Evolutionary conservation across 1,140 invertebrate genomes (phyloP), one percentile per base, ranked within the genome.

Genomic region (Nebria ingens): DNA sequence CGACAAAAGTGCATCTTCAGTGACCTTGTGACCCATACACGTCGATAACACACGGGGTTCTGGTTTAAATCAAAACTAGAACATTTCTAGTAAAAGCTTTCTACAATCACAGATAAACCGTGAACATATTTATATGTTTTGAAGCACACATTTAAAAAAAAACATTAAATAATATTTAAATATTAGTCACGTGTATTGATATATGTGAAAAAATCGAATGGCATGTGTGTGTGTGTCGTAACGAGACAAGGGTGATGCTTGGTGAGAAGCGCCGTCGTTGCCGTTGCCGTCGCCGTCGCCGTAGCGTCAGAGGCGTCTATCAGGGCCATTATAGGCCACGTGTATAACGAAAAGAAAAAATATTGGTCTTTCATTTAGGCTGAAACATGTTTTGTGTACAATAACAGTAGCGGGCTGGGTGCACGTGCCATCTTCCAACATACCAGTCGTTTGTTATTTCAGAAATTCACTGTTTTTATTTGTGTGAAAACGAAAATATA

Each of bases 311-410:
- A n/a, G n/a, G n/a, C n/a, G n/a, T n/a, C 25, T 34, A 34, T 34
- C 25, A 34, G 25, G n/a, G 6, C 25, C 25, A 34, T 34, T 34
- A 34, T 6, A 9, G 25, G 25, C 25, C 25, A 34, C 25, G 25
- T 34, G 25, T 6, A 34, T n/a, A n/a, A n/a, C 25, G 25, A 45
- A 17, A 9, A 11, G 40, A 45, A 45, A 45, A 45, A 45, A 45
- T 45, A 45, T 45, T 45, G 40, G 40, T 45, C 15, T 45, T 45
- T 11, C 40, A 17, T 45, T 45, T 45, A 17, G 40, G 17, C 40
- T 45, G 15, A 45, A 45, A 45, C 15, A 45, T 11, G 15, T 45
- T 45, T 45, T 45, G 17, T 45, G 40, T 45, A 45, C 6, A 45
- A 45, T 45, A 45, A 45, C 40, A 45, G 15, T 4, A 45, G 17